Percentiles rank a stretch among this genome's conserved stretches.
These are phyloP conservation scores for Callionymus lyra DNA, from an alignment of 2,113 vertebrate species.

Conservation along the genomic window DNA sequence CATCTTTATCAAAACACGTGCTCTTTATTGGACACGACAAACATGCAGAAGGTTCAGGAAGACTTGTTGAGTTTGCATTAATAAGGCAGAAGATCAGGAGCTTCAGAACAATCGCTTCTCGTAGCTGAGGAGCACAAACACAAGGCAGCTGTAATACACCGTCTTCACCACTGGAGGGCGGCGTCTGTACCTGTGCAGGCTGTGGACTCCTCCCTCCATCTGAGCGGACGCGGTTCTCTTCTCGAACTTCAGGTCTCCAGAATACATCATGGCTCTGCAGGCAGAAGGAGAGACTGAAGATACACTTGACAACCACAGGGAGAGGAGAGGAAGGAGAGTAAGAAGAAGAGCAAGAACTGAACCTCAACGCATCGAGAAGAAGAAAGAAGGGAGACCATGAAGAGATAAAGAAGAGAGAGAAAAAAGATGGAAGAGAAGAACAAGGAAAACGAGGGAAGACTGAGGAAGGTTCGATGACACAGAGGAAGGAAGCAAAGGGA, in stretches of 20 bases:
- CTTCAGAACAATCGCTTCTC: conserved; percentile 93
- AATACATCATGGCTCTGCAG: conserved; percentile 94
- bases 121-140: conserved; percentile 69
- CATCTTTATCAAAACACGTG: too few relatives aligned
- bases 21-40: too few relatives aligned
- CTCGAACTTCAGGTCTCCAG: conserved; percentile 95
- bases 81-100: conserved; percentile 12
- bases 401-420: too few relatives aligned
- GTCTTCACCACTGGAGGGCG: background rate
- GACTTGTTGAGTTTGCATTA: conserved; percentile 21
- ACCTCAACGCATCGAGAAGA: too few relatives aligned
- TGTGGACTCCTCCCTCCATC: conserved; percentile 90
- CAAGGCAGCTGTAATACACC: conserved; percentile 5
- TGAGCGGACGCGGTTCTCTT: conserved; percentile 90
- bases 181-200: conserved; percentile 85
- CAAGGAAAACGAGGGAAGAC: too few relatives aligned
- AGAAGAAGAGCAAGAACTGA: too few relatives aligned
- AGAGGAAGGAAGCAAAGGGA: too few relatives aligned
- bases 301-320: too few relatives aligned
- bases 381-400: too few relatives aligned
- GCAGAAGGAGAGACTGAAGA: conserved; percentile 1
- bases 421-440: too few relatives aligned
- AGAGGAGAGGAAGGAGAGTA: too few relatives aligned
- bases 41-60: background rate
- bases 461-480: too few relatives aligned